A percentile compares a stretch with the other conserved stretches of the same genome.
phyloP scores from a whole-genome alignment of 2,888 invertebrate genomes.

The Alsophila aescularia region DNA sequence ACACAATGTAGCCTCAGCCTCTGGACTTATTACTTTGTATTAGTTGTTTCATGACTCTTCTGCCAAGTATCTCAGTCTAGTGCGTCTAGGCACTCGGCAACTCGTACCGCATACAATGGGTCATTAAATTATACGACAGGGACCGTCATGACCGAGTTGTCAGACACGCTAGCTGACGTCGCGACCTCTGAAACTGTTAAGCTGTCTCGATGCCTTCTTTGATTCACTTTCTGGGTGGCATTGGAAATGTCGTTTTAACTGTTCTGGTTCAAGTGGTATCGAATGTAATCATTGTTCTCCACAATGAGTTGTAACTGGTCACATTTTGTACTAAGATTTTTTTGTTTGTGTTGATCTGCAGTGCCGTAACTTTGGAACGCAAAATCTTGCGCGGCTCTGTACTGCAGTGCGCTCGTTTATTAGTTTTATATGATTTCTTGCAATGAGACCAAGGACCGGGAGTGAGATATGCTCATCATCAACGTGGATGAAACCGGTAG shows the following conservation, averaged over 20 bases:
- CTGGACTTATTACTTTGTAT: neutral
- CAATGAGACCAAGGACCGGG: no score
- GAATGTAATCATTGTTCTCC: neutral
- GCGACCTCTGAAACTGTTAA: constrained; percentile 44
- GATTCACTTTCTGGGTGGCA: constrained; percentile 9
- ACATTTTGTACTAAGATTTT: no score
- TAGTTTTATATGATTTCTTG: no score
- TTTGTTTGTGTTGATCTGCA: no score
- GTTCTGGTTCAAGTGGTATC: neutral
- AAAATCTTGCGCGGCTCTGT: no score
- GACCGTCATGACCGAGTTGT: constrained; percentile 52
- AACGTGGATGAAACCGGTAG: no score
- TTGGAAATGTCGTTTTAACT: neutral
- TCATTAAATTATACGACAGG: constrained; percentile 57
- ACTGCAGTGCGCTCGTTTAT: no score
- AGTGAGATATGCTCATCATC: no score
- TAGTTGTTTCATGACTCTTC: constrained; percentile 28
- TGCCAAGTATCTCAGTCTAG: constrained; percentile 11
- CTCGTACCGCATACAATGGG: constrained; percentile 57
- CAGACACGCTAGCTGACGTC: constrained; percentile 54
- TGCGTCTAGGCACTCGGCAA: constrained; percentile 13
- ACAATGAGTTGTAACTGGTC: no score
- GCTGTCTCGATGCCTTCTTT: constrained; percentile 13
- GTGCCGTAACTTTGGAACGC: no score
- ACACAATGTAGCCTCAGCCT: neutral